Base-by-base conservation (phyloP, 1,140 invertebrate genomes). In the Leptoteleia sp. region DNA sequence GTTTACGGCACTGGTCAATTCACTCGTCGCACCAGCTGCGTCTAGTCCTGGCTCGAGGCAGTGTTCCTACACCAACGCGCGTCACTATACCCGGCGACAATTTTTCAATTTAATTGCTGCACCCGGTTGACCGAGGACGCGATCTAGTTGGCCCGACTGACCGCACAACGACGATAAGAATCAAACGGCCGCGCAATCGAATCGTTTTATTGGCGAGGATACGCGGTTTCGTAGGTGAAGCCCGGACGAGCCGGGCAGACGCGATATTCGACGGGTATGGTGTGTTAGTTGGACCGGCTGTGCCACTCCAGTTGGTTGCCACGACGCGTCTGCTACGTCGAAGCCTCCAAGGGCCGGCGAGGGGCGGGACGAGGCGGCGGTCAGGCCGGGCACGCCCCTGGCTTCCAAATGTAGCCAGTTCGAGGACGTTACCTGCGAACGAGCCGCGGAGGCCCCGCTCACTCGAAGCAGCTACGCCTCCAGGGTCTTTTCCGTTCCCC, bases 231-330 rank as follows among this genome's bases (percentile, higher is more conserved):
- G 19, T 22, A 42, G 68, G 25, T 33, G 17, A 38, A 27, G 42
- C 22, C 64, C 47, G 52, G 50, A 64, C 52, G 22, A 64, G 55
- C 43, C 77, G 64, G 70, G 59, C 37, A 68, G 76, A 75, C 71
- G 80, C 80, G 82, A 68, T 80, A 80, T 83, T 85, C 70, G 79
- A 83, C 83, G 81, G 80, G 85, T 79, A 75, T 76, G 84, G 81
- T 79, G 84, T 82, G 81, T 85, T 81, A 68, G 73, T 85, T 81
- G 61, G 76, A 78, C 77, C 81, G 77, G 79, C 67, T 80, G 81
- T 86, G 86, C 84, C 83, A 87, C 83, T 88, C 86, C 85, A 87
- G 87, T 87, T 88, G 87, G 83, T 89, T 86, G 88, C 84, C 85
- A 83, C 85, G 85, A 81, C 81, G 68, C 88, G 84, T 89, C 87